A percentile compares a stretch with the other conserved stretches of the same genome.
Evolutionary conservation across 2,797 vertebrate genomes (phyloP).

Genomic region (Enteromius viviparus): DNA sequence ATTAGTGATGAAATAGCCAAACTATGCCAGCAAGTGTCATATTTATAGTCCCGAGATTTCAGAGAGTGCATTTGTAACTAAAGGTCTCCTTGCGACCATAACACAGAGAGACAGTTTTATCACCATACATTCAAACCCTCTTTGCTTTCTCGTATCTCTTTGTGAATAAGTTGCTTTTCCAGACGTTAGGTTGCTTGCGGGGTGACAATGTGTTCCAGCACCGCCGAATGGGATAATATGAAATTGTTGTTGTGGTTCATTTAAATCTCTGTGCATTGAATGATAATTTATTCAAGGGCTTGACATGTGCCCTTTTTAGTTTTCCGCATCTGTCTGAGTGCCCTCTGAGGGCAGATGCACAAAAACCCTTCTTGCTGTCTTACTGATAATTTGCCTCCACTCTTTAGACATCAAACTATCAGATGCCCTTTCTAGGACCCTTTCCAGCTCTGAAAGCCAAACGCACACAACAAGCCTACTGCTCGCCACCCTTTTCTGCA

Average conservation of each 20-base stretch:
- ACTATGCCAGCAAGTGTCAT: conserved; percentile 2
- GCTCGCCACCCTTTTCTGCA: background rate
- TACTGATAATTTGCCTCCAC: conserved; percentile 21
- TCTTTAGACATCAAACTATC: conserved; percentile 36
- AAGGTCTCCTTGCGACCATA: conserved; percentile 35
- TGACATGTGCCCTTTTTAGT: conserved; percentile 54
- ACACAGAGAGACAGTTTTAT: conserved; percentile 49
- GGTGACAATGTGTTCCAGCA: conserved; percentile 49
- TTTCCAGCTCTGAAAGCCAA: conserved; percentile 26
- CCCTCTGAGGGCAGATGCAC: conserved; percentile 48
- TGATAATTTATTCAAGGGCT: conserved; percentile 60
- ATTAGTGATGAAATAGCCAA: conserved; percentile 9
- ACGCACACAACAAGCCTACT: background rate
- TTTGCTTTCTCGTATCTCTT: conserved; percentile 43
- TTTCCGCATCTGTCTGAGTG: conserved; percentile 46
- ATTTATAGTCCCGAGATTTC: conserved; percentile 37
- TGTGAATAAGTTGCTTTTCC: conserved; percentile 59
- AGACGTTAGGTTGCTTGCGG: conserved; percentile 8
- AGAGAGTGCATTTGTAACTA: conserved; percentile 29
- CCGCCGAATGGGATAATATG: conserved; percentile 40
- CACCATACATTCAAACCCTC: conserved; percentile 46
- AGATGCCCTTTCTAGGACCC: conserved; percentile 38
- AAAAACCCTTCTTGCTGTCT: conserved; percentile 44
- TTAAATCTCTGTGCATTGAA: conserved; percentile 47
- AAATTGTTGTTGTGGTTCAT: conserved; percentile 53